Conservation (phyloP, 2,888 invertebrate genomes). For the Clitarchus hookeri region DNA sequence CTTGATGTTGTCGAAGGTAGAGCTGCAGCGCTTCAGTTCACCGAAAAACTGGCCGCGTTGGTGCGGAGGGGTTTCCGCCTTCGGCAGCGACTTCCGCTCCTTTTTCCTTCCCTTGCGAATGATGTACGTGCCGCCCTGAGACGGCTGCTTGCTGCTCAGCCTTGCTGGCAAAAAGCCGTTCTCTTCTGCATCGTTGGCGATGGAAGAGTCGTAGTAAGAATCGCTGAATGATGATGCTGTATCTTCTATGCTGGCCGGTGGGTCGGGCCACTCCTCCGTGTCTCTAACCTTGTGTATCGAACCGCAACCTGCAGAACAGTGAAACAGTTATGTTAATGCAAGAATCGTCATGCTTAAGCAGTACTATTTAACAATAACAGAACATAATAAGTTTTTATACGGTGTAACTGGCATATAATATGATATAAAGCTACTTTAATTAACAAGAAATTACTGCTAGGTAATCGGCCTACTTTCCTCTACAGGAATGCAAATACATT, state of each 20-base stretch:
- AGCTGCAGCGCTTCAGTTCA: conserved; percentile 73
- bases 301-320: conserved; percentile 63
- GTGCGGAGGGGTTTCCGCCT: conserved; percentile 48
- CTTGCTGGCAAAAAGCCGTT: conserved; percentile 44
- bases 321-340: neutral
- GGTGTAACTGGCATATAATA: no score
- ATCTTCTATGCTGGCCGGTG: conserved; percentile 69
- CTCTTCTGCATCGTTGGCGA: conserved; percentile 38
- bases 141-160: conserved; percentile 56
- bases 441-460: no score
- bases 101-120: conserved; percentile 72
- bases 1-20: conserved; percentile 77
- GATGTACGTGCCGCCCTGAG: conserved; percentile 76
- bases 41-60: conserved; percentile 28
- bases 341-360: no score
- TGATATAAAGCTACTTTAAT: no score
- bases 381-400: no score
- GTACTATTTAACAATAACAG: no score
- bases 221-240: conserved; percentile 73
- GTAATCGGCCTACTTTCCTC: no score
- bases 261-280: conserved; percentile 77
- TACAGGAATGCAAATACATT: no score
- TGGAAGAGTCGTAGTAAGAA: conserved; percentile 54
- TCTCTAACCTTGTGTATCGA: conserved; percentile 66
- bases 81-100: conserved; percentile 68